Conservation (phyloP, 2,797 vertebrate species). For the Denticeps clupeoides region DNA sequence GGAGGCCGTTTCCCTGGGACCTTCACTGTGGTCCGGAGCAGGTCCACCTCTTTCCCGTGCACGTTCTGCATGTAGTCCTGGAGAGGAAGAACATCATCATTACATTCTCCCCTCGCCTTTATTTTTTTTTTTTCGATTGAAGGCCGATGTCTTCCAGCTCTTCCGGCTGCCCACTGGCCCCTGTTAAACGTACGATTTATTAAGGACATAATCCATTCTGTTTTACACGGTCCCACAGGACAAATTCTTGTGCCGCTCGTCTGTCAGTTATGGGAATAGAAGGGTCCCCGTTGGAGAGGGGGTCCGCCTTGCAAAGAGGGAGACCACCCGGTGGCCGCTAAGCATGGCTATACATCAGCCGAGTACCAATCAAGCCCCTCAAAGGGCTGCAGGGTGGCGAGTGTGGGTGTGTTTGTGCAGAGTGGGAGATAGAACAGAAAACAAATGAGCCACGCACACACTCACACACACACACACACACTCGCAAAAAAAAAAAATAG, state of each 20-base stretch:
- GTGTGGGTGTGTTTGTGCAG: not conserved
- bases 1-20: slow-evolving; percentile 91
- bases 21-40: slow-evolving; percentile 92
- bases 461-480: slow-evolving; percentile 9
- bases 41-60: slow-evolving; percentile 90
- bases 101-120: no score
- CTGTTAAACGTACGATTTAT: no score
- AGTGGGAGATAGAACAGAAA: not conserved
- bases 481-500: slow-evolving; percentile 20
- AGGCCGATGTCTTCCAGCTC: no score
- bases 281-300: not conserved
- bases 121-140: no score
- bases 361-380: not conserved
- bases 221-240: no score
- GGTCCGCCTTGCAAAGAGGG: not conserved
- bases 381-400: not conserved
- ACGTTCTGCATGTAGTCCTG: slow-evolving; percentile 99
- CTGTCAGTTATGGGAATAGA: not conserved
- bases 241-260: no score
- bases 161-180: no score
- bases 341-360: not conserved
- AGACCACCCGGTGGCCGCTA: not conserved
- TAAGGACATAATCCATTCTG: no score
- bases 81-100: not conserved
- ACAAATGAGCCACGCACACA: slow-evolving; percentile 5